phyloP scores from a whole-genome alignment of 1,140 invertebrate genomes.

The Adelges cooleyi region DNA sequence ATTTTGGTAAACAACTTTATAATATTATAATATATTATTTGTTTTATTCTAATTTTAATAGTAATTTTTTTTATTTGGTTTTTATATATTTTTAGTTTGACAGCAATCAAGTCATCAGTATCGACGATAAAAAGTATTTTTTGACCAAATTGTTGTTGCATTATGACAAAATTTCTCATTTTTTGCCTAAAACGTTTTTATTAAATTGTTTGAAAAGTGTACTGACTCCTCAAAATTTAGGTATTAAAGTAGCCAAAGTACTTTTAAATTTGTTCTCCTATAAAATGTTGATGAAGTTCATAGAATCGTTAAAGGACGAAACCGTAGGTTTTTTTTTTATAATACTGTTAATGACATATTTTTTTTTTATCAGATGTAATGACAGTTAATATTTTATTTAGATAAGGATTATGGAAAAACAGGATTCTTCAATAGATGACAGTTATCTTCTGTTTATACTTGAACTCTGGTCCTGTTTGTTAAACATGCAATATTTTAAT shows the following conservation, averaged over 20 bases:
- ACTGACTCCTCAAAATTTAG: neutral
- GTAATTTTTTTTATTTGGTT: no score
- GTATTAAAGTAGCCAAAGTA: neutral
- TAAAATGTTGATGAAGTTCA: neutral
- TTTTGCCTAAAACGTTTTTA: neutral
- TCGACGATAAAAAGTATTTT: neutral
- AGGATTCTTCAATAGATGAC: neutral
- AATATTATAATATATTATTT: no score
- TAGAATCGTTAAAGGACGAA: neutral
- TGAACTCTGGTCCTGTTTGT: neutral
- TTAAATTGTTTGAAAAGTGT: neutral
- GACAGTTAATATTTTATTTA: no score
- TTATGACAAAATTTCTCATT: neutral
- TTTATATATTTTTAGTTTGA: constrained; percentile 6
- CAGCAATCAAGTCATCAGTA: no score
- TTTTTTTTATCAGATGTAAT: no score
- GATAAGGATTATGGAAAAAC: no score
- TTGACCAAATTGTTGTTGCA: neutral
- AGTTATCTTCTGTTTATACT: neutral
- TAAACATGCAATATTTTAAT: neutral
- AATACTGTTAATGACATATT: no score
- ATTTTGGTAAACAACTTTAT: no score
- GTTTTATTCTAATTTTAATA: no score
- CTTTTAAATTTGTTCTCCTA: neutral
- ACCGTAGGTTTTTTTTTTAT: no score